Evolutionary conservation across 2,888 invertebrate species (phyloP).

Genomic region (Microctonus aethiopoides): DNA sequence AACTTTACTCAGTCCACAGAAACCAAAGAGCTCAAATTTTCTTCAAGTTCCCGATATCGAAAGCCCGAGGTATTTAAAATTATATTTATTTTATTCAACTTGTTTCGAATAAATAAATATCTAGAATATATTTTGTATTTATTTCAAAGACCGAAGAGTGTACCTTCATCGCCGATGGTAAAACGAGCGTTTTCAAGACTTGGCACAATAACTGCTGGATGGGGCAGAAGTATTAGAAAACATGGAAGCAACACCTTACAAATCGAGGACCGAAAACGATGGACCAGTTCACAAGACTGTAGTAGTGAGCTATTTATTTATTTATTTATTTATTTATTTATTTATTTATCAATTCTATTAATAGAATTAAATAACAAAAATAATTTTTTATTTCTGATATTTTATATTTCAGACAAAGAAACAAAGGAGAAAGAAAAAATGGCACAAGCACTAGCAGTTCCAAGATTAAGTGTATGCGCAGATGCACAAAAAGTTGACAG

Average conservation of each 20-base stretch:
- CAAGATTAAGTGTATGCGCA: slow-evolving; percentile 90
- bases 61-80: slow-evolving; percentile 73
- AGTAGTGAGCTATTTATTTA: slow-evolving; percentile 75
- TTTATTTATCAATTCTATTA: not conserved
- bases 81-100: no score
- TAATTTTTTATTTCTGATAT: not conserved
- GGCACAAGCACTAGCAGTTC: slow-evolving; percentile 80
- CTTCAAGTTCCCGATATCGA: slow-evolving; percentile 92
- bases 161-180: slow-evolving; percentile 94
- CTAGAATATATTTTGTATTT: not conserved
- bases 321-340: not conserved
- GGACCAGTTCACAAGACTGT: slow-evolving; percentile 92
- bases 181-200: slow-evolving; percentile 91
- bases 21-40: slow-evolving; percentile 91
- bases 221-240: slow-evolving; percentile 89
- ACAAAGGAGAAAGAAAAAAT: slow-evolving; percentile 80
- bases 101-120: no score
- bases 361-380: not conserved
- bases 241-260: slow-evolving; percentile 83
- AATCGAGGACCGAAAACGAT: slow-evolving; percentile 90
- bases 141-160: slow-evolving; percentile 88
- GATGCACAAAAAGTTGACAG: slow-evolving; percentile 94
- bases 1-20: slow-evolving; percentile 85
- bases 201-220: slow-evolving; percentile 90
- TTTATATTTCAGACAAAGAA: slow-evolving; percentile 76